Evolutionary conservation across 2,888 invertebrate genomes (phyloP).

Genomic region (Caenorhabditis angaria): DNA sequence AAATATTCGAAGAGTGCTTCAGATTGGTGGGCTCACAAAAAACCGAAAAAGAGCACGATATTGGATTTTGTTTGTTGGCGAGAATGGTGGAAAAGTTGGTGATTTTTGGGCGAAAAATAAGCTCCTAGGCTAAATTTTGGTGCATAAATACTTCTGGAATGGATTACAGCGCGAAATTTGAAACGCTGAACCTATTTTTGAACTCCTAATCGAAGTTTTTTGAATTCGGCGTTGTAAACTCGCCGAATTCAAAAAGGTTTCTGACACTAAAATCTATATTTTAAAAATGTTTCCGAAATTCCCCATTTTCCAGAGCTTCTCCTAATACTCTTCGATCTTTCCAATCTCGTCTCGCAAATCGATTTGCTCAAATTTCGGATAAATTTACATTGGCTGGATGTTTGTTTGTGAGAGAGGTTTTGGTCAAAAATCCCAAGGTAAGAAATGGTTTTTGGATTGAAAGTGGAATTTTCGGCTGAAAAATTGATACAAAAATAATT

Average conservation of each 20-base stretch:
- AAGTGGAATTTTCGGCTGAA: no score
- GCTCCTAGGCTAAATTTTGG: no score
- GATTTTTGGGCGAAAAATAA: no score
- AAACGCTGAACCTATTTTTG: no score
- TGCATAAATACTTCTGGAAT: no score
- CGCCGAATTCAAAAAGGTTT: no score
- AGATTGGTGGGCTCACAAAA: constrained; percentile 27
- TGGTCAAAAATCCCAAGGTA: constrained; percentile 37
- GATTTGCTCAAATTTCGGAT: constrained; percentile 36
- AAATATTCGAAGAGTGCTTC: constrained; percentile 40
- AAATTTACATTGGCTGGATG: constrained; percentile 26
- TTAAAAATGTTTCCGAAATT: not conserved
- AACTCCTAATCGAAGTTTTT: no score
- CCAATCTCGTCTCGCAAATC: constrained; percentile 47
- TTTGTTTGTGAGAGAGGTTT: constrained; percentile 45
- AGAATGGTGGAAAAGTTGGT: constrained; percentile 34
- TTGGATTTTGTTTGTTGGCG: constrained; percentile 41
- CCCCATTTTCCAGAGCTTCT: constrained; percentile 25
- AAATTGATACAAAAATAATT: not conserved
- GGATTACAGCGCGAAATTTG: no score
- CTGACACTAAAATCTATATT: no score
- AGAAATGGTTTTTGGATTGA: no score
- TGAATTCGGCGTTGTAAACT: no score
- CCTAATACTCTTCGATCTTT: constrained; percentile 28
- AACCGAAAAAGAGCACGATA: constrained; percentile 16